phyloP scores from a whole-genome alignment of 2,797 vertebrate genomes.

The Oreochromis mossambicus region DNA sequence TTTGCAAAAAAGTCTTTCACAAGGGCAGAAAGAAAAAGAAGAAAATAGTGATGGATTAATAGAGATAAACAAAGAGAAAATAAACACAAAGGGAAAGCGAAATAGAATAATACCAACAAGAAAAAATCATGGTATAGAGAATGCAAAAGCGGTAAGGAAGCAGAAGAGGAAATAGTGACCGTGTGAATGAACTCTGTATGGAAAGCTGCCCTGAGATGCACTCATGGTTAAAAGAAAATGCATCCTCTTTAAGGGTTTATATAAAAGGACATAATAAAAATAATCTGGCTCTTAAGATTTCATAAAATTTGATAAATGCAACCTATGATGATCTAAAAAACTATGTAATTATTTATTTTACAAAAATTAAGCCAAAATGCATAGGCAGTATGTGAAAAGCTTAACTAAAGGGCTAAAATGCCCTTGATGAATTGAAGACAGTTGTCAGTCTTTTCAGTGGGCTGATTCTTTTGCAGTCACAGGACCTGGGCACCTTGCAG shows the following conservation, averaged over 20 bases:
- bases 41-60: not conserved
- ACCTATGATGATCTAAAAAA: not conserved
- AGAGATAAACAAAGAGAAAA: not conserved
- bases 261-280: not conserved
- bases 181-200: slow-evolving; percentile 17
- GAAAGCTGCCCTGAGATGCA: not conserved
- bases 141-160: rapidly evolving
- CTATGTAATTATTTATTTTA: not conserved
- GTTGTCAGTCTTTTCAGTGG: not conserved
- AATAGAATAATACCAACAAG: not conserved
- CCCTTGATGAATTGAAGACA: not conserved
- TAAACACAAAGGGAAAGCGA: not conserved
- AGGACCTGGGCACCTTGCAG: not conserved
- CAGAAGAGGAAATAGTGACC: not conserved
- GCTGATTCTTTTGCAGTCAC: not conserved
- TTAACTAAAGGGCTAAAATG: not conserved
- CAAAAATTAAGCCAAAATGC: not conserved
- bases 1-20: slow-evolving; percentile 16
- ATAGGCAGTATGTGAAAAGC: not conserved
- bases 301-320: not conserved
- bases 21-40: not conserved
- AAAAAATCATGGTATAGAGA: not conserved
- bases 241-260: not conserved
- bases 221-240: not conserved
- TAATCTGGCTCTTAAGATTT: not conserved